A percentile compares a stretch with the other conserved stretches of the same genome.
Conservation (phyloP, 92 coral and sea anemone genomes). For the Metridium senile region DNA sequence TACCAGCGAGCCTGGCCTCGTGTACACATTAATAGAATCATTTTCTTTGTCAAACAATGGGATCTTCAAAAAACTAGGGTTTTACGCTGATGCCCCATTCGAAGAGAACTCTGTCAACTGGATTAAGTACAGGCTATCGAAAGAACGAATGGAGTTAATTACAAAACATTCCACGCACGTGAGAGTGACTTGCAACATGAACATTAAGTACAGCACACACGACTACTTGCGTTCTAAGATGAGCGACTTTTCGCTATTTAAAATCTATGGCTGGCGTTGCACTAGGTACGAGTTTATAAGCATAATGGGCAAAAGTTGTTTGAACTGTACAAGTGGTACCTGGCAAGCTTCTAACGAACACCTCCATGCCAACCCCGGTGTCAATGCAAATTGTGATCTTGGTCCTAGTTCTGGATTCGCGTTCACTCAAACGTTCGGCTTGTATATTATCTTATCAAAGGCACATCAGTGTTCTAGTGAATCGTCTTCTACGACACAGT, state of each 20-base stretch:
- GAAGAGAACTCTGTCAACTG: slow-evolving; percentile 24
- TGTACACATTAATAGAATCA: slow-evolving; percentile 47
- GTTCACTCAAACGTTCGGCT: not conserved
- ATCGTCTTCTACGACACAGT: not conserved
- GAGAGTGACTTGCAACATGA: slow-evolving; percentile 42
- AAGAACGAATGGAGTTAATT: slow-evolving; percentile 12
- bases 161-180: slow-evolving; percentile 33
- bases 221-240: slow-evolving; percentile 33
- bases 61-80: slow-evolving; percentile 17
- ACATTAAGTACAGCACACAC: slow-evolving; percentile 19
- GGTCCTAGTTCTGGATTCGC: slow-evolving; percentile 12
- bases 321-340: slow-evolving; percentile 29
- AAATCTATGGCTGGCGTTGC: not conserved
- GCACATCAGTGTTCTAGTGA: not conserved
- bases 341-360: slow-evolving; percentile 1
- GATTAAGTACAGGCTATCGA: slow-evolving; percentile 31
- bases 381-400: not conserved
- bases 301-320: slow-evolving; percentile 27
- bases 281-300: slow-evolving; percentile 30
- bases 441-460: not conserved
- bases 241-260: slow-evolving; percentile 6
- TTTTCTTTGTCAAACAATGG: slow-evolving; percentile 24
- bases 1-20: slow-evolving; percentile 19
- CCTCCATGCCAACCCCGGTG: not conserved
- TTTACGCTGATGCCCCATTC: slow-evolving; percentile 20